Evolutionary conservation across 2,113 vertebrate species (phyloP), one percentile per base, ranked within the genome.

Genomic region (Martes martes): DNA sequence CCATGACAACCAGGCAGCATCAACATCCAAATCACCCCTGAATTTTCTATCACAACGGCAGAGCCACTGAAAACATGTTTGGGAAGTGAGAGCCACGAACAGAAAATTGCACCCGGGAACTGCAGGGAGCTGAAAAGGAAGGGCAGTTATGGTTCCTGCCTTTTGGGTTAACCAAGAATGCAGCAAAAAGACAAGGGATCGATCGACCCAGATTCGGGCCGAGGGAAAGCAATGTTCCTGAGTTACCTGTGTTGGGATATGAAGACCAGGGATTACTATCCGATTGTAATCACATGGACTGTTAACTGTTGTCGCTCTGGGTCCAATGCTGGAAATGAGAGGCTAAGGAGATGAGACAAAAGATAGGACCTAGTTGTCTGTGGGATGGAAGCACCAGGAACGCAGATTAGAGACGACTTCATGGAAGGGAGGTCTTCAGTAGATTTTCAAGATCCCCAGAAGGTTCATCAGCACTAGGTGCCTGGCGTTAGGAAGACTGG

Each of bases 1-100:
- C 96, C 97, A 95, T 94, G 96, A 96, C 73, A 98, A 98, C 96
- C 45, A 55, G 57, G 92, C 95, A 50, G 47, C 87, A 80, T 76
- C 91, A 65, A 61, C 86, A 92, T 92, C 94, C 87, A 95, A 18
- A 33, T 97, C 83, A 74, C 92, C 76, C 96, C 86, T 73, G 95
- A 59, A 71, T 97, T 91, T 95, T 87, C 97, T 95, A 11, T 93
- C 76, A 95, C 63, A 55, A 61, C 1, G 0, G 74, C 88, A 92
- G 85, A 90, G 52, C 47, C 33, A 4, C 87, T 33, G 92, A 69
- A 90, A 97, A 96, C 14, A 18, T 67, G 79, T 93, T 86, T 91
- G 91, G 74, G 42, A 74, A 96, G 59, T 36, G 79, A 95, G 84
- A 92, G n/a, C 65, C 73, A 36, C 0, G 2, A 55, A 67, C 47